Percentiles rank a stretch among this genome's conserved stretches.
phyloP scores from a whole-genome alignment of 2,888 invertebrate species.

The Ferdinandea cuprea region DNA sequence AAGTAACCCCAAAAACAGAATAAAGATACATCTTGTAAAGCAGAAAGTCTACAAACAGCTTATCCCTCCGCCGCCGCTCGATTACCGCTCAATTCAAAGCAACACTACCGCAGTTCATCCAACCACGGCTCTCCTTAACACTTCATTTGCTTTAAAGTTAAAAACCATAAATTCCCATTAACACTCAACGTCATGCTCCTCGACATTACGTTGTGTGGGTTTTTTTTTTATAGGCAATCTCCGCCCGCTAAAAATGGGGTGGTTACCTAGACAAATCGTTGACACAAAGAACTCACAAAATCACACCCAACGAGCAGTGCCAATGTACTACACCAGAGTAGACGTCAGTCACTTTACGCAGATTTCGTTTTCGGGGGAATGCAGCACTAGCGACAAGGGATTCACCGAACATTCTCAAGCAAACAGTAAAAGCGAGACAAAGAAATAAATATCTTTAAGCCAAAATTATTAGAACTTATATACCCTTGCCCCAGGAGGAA shows the following conservation, averaged over 20 bases:
- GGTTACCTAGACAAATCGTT: constrained; percentile 12
- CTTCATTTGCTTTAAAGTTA: constrained; percentile 33
- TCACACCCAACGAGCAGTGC: constrained; percentile 2
- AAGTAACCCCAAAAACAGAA: too few relatives aligned
- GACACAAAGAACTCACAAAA: constrained; percentile 32
- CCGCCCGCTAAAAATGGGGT: not conserved
- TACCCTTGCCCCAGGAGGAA: constrained; percentile 24
- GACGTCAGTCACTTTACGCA: constrained; percentile 1
- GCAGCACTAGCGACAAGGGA: constrained; percentile 8
- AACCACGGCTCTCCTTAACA: too few relatives aligned
- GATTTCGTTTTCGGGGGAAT: not conserved
- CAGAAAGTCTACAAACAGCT: too few relatives aligned
- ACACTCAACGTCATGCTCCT: not conserved
- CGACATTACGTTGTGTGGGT: too few relatives aligned
- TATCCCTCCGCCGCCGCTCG: too few relatives aligned
- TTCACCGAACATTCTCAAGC: not conserved
- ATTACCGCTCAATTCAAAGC: too few relatives aligned
- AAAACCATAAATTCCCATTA: constrained; percentile 24
- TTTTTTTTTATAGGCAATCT: constrained; percentile 1
- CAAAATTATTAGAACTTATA: constrained; percentile 53
- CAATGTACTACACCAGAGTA: constrained; percentile 25
- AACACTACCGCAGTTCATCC: too few relatives aligned
- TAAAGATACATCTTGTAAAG: too few relatives aligned
- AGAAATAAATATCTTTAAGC: constrained; percentile 27
- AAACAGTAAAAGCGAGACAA: not conserved